Conservation (phyloP, 1,140 invertebrate species). For the Triops cancriformis region DNA sequence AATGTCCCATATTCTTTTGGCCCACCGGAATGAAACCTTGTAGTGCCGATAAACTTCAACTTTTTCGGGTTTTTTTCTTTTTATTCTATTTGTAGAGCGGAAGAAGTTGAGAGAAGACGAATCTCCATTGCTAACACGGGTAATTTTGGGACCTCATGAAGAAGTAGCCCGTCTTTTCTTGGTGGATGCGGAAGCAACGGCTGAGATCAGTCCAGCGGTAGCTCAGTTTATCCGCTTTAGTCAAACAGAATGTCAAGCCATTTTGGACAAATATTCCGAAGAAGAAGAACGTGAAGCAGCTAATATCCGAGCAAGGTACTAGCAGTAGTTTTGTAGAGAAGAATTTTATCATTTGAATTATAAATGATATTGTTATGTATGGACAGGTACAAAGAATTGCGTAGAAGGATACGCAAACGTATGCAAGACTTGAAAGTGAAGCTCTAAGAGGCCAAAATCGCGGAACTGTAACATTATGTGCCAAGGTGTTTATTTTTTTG, state of each 20-base stretch:
- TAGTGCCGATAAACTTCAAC: neutral
- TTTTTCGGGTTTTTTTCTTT: neutral
- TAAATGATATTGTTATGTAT: too few species aligned
- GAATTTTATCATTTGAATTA: too few species aligned
- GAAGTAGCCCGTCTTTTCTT: constrained; percentile 69
- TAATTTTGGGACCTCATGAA: constrained; percentile 72
- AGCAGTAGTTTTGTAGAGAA: constrained; percentile 27
- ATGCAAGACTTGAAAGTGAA: constrained; percentile 64
- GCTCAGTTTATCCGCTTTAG: constrained; percentile 76
- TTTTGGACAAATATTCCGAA: constrained; percentile 64
- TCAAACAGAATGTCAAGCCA: constrained; percentile 64
- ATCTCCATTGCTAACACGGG: constrained; percentile 65
- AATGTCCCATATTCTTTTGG: too few species aligned
- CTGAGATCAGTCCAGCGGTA: constrained; percentile 66
- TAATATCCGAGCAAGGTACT: constrained; percentile 62
- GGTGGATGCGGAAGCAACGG: constrained; percentile 62
- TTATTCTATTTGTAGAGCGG: constrained; percentile 53
- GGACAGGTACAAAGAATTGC: constrained; percentile 59
- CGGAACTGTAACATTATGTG: neutral
- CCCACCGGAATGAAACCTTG: too few species aligned
- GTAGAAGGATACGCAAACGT: constrained; percentile 54
- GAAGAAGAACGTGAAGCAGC: constrained; percentile 65
- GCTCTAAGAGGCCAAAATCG: constrained; percentile 38
- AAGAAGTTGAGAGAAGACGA: constrained; percentile 63
- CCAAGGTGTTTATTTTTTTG: neutral